Conservation (phyloP, 2,797 vertebrate genomes). For the Peromyscus melanophrys region DNA sequence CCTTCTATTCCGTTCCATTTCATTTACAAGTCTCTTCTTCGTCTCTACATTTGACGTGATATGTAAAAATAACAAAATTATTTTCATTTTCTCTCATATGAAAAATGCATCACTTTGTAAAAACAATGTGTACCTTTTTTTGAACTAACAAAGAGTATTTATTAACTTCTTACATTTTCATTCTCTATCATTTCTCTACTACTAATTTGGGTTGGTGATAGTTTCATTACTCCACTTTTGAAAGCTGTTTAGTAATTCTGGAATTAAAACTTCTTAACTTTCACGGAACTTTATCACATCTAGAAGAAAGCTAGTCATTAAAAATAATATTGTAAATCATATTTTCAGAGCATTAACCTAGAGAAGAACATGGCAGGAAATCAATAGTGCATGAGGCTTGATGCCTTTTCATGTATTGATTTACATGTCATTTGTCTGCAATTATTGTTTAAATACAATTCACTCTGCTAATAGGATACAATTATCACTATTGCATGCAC, state of each 20-base stretch:
- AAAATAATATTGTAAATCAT: conserved; percentile 81
- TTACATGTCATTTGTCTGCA: conserved; percentile 87
- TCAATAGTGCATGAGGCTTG: conserved; percentile 84
- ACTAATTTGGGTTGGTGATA: conserved; percentile 30
- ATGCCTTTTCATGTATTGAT: conserved; percentile 87
- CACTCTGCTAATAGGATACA: conserved; percentile 87
- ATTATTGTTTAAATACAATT: conserved; percentile 90
- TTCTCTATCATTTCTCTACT: conserved; percentile 40
- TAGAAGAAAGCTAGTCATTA: conserved; percentile 76
- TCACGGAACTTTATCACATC: conserved; percentile 65
- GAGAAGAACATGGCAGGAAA: conserved; percentile 87
- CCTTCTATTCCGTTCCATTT: neutral
- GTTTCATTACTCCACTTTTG: conserved; percentile 67
- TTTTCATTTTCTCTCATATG: neutral
- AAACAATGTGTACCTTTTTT: neutral
- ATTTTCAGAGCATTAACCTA: conserved; percentile 84
- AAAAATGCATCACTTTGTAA: conserved; percentile 16
- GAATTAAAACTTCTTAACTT: conserved; percentile 73
- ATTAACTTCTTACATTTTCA: conserved; percentile 15
- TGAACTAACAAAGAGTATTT: neutral
- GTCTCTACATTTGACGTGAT: conserved; percentile 27
- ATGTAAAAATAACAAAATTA: neutral
- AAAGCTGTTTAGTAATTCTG: conserved; percentile 16
- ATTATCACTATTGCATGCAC: conserved; percentile 85
- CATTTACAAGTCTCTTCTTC: neutral